Base-by-base conservation (phyloP, 2,113 vertebrate genomes). In the Zosterops pallidus region DNA sequence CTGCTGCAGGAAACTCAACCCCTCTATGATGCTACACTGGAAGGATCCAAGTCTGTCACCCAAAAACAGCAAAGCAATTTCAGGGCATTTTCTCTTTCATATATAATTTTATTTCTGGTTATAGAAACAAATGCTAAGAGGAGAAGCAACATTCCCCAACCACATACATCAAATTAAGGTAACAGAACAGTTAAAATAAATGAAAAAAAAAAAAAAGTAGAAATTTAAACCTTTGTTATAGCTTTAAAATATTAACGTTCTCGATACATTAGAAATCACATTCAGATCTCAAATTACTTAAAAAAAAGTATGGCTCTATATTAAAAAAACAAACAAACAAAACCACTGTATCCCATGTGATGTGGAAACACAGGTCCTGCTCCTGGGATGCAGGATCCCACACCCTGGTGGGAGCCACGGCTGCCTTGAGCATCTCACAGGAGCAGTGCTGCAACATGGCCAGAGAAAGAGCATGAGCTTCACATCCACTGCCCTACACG, bases 21-120 rank as follows among this genome's bases (percentile, higher is more conserved):
- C 14, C 50, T 2, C 9, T 0, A 0, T 0, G 8, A 25, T 11
- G 53, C 23, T 1, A 10, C 16, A 18, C 42, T 25, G 47, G 46
- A 21, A 60, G 13, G 68, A 47, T 22, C 15, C 29, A 49, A 29
- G 5, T 42, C 49, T 49, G 82, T 65, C 79, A 33, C 68, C 72
- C 39, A 37, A 72, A 96, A 93, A 57, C 88, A 97, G 74, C 56
- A 92, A 83, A 76, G 23, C 22, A 37, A 74, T 86, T 56, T 71
- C 79, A 76, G 25, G 46, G 63, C 39, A 46, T 80, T 80, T 69
- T 97, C 94, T 97, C 95, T 97, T 98, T 97, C 97, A 97, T 98
- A 98, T 97, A 98, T 96, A 97, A 97, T 97, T 98, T 98, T 98
- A 98, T 98, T 98, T 98, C 97, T 97, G 97, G 98, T 98, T 98